Evolutionary conservation across 2,797 vertebrate genomes (phyloP), one percentile per base, ranked within the genome.

Genomic region (Linurgus olivaceus): DNA sequence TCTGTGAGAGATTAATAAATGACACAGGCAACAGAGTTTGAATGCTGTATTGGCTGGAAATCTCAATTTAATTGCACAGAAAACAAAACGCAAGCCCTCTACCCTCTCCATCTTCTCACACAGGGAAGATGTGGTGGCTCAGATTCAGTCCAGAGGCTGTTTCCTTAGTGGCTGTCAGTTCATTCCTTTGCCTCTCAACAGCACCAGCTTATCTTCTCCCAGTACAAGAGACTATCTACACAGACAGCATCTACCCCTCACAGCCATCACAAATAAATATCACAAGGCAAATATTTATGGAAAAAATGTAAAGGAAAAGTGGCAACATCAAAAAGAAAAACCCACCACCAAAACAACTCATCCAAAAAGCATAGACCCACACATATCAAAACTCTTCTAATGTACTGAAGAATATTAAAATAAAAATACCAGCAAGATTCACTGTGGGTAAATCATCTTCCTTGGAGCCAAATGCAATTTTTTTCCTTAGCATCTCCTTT

Each of bases 341-440:
- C 5, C 6, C n/a, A 26, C 2, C 6, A 40, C 28, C 0, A 37
- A 47, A 57, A 67, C 13, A 21, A 5, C 13, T 33, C 4, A 25
- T 17, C 11, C 38, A 21, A 31, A 72, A 80, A 28, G 2, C 37
- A 90, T 15, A 52, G 37, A 18, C 4, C 3, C 26, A 54, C 18
- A 23, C 11, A 6, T 7, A 61, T 14, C 24, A 48, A 72, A 61
- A 42, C 13, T 42, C 48, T 33, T 37, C 6, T 58, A 86, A 35
- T 25, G 3, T 7, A 24, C 1, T 54, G 5, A 42, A 71, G 15
- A 70, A 14, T 17, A 66, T 11, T 10, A 45, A 45, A 81, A 50
- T 25, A 81, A 28, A 78, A 79, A 76, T 94, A 95, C 88, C 95
- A 90, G 44, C 6, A 61, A 48, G 44, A 61, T 91, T 51, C 24